Percentiles rank a stretch among this genome's conserved stretches.
Conservation (phyloP, 30 jellyfish, hydroid and myxozoan genomes). For the Pelagia noctiluca region DNA sequence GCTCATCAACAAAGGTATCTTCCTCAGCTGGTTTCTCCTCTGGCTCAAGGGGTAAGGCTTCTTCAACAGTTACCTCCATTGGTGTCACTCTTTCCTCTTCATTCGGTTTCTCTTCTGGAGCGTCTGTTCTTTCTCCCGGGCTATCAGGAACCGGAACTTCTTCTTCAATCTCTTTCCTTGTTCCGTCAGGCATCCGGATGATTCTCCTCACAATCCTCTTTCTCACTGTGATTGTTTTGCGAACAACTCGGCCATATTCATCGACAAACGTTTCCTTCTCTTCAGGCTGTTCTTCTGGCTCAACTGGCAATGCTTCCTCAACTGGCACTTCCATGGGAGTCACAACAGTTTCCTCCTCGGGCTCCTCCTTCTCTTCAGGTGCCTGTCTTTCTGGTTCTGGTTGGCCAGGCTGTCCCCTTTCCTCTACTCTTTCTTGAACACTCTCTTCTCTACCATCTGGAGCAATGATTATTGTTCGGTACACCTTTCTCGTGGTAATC, state of each 20-base stretch:
- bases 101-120: conserved; percentile 59
- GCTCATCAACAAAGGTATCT: not conserved
- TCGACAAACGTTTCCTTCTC: not conserved
- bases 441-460: conserved; percentile 63
- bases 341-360: not conserved
- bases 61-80: not conserved
- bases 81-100: conserved; percentile 16
- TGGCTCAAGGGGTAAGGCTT: not conserved
- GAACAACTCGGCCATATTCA: not conserved
- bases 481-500: conserved; percentile 62
- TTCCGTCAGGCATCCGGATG: not conserved
- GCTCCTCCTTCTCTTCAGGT: not conserved
- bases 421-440: conserved; percentile 51
- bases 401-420: conserved; percentile 19
- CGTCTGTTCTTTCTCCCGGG: not conserved
- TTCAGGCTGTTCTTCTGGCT: not conserved
- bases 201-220: not conserved
- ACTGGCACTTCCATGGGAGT: not conserved
- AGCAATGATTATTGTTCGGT: conserved; percentile 58
- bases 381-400: not conserved
- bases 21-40: not conserved
- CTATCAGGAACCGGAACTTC: not conserved
- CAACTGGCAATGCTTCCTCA: not conserved
- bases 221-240: not conserved
- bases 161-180: not conserved